A percentile compares a stretch with the other conserved stretches of the same genome.
Conservation (phyloP, 2,113 vertebrate genomes). For the Tetrao urogallus region DNA sequence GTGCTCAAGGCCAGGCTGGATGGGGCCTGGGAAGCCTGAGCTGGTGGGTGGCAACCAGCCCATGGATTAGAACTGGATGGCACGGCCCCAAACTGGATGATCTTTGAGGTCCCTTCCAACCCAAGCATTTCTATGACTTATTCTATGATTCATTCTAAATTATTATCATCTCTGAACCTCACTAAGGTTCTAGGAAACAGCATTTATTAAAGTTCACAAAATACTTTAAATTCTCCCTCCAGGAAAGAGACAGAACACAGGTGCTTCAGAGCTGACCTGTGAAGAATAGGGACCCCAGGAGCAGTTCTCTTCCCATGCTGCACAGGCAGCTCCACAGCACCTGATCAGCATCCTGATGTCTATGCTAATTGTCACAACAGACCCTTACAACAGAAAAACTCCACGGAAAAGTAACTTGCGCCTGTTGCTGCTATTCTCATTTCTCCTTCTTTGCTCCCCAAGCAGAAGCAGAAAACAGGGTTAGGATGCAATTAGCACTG, state of each 20-base stretch:
- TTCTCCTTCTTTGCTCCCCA: not conserved
- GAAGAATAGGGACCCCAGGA: not conserved
- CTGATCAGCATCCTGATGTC: not conserved
- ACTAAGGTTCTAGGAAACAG: not conserved
- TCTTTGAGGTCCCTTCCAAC: too few species aligned
- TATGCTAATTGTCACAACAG: not conserved
- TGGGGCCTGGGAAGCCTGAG: too few species aligned
- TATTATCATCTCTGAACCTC: rapidly evolving
- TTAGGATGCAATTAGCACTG: conserved; percentile 6
- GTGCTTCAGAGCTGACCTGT: not conserved
- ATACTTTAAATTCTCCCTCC: not conserved
- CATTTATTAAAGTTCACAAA: not conserved
- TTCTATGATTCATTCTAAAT: too few species aligned
- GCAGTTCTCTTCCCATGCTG: not conserved
- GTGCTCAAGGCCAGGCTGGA: too few species aligned
- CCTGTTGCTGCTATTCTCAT: not conserved
- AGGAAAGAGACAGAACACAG: not conserved
- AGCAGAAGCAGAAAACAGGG: not conserved
- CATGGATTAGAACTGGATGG: too few species aligned
- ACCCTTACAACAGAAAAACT: not conserved
- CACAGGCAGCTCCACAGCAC: not conserved
- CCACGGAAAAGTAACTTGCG: not conserved
- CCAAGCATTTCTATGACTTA: too few species aligned
- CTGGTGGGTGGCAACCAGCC: too few species aligned
- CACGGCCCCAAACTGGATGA: too few species aligned